These are phyloP conservation scores for Porites lobata DNA, from an alignment of 92 coral and sea anemone genomes.

Conservation along the genomic window DNA sequence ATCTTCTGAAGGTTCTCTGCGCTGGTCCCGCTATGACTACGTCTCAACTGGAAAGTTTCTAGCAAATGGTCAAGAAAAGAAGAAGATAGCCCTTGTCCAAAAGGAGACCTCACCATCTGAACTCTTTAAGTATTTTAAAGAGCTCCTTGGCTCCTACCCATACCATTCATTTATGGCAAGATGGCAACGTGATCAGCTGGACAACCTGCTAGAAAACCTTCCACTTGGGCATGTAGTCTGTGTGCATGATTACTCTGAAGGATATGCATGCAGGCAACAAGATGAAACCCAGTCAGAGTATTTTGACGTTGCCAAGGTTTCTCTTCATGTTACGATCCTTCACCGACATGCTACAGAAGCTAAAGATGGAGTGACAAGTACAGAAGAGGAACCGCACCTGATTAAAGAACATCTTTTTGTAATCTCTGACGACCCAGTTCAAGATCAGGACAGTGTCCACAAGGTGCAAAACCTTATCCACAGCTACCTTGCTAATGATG, in stretches of 20 bases:
- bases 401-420: constrained; percentile 68
- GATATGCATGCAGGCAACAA: constrained; percentile 57
- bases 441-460: constrained; percentile 63
- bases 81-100: constrained; percentile 12
- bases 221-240: constrained; percentile 24
- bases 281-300: constrained; percentile 58
- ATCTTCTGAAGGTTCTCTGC: neutral
- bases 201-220: constrained; percentile 20
- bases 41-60: no score
- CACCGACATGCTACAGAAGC: constrained; percentile 64
- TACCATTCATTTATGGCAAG: constrained; percentile 47
- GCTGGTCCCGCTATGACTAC: neutral
- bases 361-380: constrained; percentile 58
- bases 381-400: constrained; percentile 58
- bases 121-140: constrained; percentile 14
- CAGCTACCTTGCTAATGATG: constrained; percentile 32
- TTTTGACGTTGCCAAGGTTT: constrained; percentile 38
- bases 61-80: no score
- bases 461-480: constrained; percentile 52
- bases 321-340: constrained; percentile 62
- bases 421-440: constrained; percentile 65
- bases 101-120: constrained; percentile 25
- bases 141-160: constrained; percentile 9
- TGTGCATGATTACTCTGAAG: constrained; percentile 48
- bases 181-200: constrained; percentile 45